Percentiles rank a stretch among this genome's conserved stretches.
Conservation (phyloP, 2,888 invertebrate genomes). For the Flexamia atlantica region DNA sequence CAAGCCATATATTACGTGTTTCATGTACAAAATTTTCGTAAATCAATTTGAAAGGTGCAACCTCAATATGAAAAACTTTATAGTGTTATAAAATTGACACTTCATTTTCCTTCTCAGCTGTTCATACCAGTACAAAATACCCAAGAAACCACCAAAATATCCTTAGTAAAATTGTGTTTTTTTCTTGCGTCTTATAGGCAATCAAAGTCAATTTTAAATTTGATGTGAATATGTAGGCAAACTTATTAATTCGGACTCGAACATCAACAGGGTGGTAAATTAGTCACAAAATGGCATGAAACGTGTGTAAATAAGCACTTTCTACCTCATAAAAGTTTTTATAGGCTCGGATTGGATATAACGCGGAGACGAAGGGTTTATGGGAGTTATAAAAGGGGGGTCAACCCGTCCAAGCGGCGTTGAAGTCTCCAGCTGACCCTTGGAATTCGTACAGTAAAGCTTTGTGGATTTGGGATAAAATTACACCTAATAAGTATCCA, state of each 20-base stretch:
- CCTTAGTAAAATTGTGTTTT: no score
- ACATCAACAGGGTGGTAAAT: conserved; percentile 11
- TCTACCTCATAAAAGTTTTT: conserved; percentile 8
- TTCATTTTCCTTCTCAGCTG: no score
- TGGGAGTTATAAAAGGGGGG: not conserved
- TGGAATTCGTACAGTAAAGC: no score
- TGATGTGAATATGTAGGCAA: not conserved
- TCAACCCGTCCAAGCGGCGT: not conserved
- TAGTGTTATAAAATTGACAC: no score
- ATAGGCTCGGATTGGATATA: not conserved
- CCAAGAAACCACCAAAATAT: no score
- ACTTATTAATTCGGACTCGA: not conserved
- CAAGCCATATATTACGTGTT: no score
- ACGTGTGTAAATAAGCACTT: conserved; percentile 13
- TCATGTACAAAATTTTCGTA: no score
- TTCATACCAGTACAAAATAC: no score
- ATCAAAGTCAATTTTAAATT: not conserved
- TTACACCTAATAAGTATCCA: no score
- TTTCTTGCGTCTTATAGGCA: not conserved
- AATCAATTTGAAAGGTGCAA: no score
- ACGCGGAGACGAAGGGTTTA: not conserved
- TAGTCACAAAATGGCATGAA: not conserved
- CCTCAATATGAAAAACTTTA: no score
- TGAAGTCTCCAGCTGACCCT: not conserved
- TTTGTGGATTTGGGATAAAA: no score